Conservation (phyloP, 2,113 vertebrate genomes). For the Australoheros scitulus region DNA sequence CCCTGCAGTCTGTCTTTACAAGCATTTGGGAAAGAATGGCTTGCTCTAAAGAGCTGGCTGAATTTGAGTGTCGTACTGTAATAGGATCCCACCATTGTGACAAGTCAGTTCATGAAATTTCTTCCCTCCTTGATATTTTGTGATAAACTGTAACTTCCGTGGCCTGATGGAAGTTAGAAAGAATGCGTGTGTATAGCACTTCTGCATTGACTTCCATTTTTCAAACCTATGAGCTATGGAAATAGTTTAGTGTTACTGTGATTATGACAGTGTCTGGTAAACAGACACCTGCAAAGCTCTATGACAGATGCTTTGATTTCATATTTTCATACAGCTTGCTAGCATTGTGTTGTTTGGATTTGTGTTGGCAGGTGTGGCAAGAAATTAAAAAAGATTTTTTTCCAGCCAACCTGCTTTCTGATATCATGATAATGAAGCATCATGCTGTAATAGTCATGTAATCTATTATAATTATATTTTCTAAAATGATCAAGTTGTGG, state of each 20-base stretch:
- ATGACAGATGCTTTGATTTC: not conserved
- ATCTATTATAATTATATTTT: not conserved
- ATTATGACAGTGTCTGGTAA: not conserved
- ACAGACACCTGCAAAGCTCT: not conserved
- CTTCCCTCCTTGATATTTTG: not conserved
- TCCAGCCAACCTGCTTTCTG: rapidly evolving
- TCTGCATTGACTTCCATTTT: not conserved
- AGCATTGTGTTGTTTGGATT: not conserved
- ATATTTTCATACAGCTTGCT: not conserved
- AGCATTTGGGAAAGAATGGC: no score
- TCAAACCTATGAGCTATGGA: not conserved
- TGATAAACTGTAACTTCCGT: not conserved
- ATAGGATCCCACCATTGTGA: no score
- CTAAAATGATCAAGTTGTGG: not conserved
- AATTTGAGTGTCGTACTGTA: not conserved
- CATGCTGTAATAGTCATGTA: no score
- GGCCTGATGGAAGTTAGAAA: not conserved
- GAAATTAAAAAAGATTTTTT: not conserved
- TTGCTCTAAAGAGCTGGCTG: not conserved
- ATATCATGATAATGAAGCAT: no score
- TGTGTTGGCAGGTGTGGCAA: not conserved
- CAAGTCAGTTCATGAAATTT: not conserved
- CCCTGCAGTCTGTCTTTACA: no score
- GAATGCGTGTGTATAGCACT: not conserved
- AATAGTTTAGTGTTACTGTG: not conserved